Base-by-base conservation (phyloP, 1,140 invertebrate genomes). In the Sycophila sp. region DNA sequence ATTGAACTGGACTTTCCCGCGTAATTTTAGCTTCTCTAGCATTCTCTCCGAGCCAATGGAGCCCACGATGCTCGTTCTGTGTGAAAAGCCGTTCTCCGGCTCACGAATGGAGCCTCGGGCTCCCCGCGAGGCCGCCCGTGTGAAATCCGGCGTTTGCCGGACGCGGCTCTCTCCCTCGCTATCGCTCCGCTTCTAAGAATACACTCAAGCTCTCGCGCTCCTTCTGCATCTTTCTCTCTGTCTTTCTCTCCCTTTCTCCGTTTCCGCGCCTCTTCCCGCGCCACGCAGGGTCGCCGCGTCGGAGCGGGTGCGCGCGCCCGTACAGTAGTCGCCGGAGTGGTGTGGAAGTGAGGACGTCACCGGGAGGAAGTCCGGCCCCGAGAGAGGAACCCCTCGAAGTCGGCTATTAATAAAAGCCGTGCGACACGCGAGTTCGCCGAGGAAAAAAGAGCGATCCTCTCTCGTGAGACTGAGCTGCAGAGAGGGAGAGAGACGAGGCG, bases 261-360 rank as follows among this genome's bases (percentile, higher is more conserved):
- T 13, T 34, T 58, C 34, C 15, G 3, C 24, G 42, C 19, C 42
- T 24, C n/a, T n/a, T n/a, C 6, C 42, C 2, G 42, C 42, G 42
- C 24, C 19, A 7, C 42, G 42, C 17, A 22, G 19, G 22, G 56
- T 34, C 22, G 51, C 24, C 7, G 49, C 34, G 32, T 34, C 47
- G 47, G n/a, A n/a, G n/a, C n/a, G n/a, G n/a, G n/a, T n/a, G n/a
- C n/a, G n/a, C n/a, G n/a, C 32, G 53, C 26, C 64, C 40, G 19
- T 72, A 70, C 24, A 76, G 74, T 77, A 74, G 75, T 77, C 71
- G 67, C 69, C n/a, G 72, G 76, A 79, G 79, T 78, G 70, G 80
- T 81, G 80, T 83, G 80, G 80, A 83, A 83, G 80, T 80, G 60
- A 77, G 73, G 79, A 71, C 71, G 69, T 73, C 75, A 69, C 24